Evolutionary conservation across 2,113 vertebrate species (phyloP), one percentile per base, ranked within the genome.

Genomic region (Ornithorhynchus anatinus): DNA sequence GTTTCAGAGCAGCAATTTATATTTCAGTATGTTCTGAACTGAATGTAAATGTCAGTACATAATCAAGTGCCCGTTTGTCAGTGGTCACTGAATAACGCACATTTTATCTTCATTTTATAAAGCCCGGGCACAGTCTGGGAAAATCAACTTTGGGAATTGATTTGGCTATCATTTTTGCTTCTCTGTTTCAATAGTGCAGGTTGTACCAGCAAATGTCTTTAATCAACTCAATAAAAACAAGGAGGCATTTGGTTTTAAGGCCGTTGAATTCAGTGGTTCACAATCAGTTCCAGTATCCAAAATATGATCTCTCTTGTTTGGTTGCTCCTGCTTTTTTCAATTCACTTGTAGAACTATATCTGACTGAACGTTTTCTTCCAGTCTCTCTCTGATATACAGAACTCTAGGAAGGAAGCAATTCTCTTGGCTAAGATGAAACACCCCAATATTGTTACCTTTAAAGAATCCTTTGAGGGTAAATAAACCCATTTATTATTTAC

Each of bases 391-490:
- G 92, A 81, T 66, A 44, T 72, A 70, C 87, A 91, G 73, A 91
- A 72, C 58, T 94, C 91, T 29, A 92, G 95, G 77, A 94, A 81
- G 61, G 97, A 99, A 91, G 96, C 95, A 10, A 35, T 95, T 80
- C 88, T 98, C 38, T 88, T 98, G 77, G 93, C 95, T 68, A 94
- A 84, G 91, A 96, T 99, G 96, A 96, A 95, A 29, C 96, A 99
- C 74, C 91, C 92, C 12, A 95, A 96, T 80, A 94, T 98, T 0
- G 95, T 98, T 59, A 90, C 94, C 47, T 98, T 95, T 84, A 88
- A 83, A 78, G 95, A 98, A 59, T 92, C 94, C 1, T 96, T 97
- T 89, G 96, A 98, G 95, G 92, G 97, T 96, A 92, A 90, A 70
- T 72, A 64, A 42, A 51, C 36, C 29, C 29, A 22, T 31, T 35